Base-by-base conservation (phyloP, 1,140 invertebrate genomes). In the Apolygus lucorum region DNA sequence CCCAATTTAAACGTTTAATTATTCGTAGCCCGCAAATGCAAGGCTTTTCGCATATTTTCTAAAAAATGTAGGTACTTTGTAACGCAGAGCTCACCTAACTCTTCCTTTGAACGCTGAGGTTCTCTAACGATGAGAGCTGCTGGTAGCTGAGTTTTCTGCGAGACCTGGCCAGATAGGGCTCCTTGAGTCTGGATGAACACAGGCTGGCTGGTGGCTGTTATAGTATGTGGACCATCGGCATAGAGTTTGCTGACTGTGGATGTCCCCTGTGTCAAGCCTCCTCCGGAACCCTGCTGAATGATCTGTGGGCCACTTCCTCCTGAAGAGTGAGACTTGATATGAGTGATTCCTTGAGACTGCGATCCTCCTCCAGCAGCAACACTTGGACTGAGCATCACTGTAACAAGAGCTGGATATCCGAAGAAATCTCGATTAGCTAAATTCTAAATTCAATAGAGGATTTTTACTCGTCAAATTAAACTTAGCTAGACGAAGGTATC, bases 71-170 rank as follows among this genome's bases (percentile, higher is more conserved):
- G n/a, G n/a, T n/a, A n/a, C n/a, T n/a, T n/a, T n/a, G n/a, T n/a
- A n/a, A n/a, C n/a, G n/a, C n/a, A n/a, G 34, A 49, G 17, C 34
- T 8, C 8, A 59, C 54, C 54, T 59, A 4, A 24, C 11, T 59
- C 54, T 11, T 70, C 62, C 25, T 70, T 54, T 28, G 63, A 25
- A 22, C 68, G 13, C 2, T 29, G 21, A 27, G 63, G 28, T 64
- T 69, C 63, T 42, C 67, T 14, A 68, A 68, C 52, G 21, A 69
- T 22, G 28, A 64, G 26, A 26, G 63, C 63, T 42, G 54, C 54
- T 11, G 54, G 54, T 4, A 59, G 54, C 54, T 59, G 54, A 8
- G 54, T 59, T 59, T 59, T 59, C 54, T 59, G 54, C 8, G 13
- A 13, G 22, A 59, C 22, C 22, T 59, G 54, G 8, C 8, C 11